Base-by-base conservation (phyloP, 2,888 invertebrate species). In the Napeogenes sylphis region DNA sequence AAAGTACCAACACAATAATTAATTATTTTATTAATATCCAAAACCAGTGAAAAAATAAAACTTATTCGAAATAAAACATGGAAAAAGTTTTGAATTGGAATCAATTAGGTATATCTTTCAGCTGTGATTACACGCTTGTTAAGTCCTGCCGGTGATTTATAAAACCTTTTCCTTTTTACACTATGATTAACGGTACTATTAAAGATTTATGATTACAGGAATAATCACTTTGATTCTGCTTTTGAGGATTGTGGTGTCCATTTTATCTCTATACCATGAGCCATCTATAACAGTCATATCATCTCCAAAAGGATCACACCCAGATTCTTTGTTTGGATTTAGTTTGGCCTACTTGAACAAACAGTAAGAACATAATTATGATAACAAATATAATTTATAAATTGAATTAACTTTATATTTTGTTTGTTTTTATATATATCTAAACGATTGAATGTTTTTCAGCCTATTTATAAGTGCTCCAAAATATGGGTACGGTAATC, bases 401-500 rank as follows among this genome's bases (percentile, higher is more conserved):
- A 46, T 8, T n/a, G 8, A 5, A 13, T 45, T 14, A 47, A 21
- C 0, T 47, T n/a, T n/a, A 0, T 47, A 47, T n/a, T 47, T 4
- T 47, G 14, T 47, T 14, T 21, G 4, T 47, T n/a, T 47, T 35
- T 13, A 47, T 58, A 47, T 10, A 30, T 47, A 10, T 32, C 0
- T n/a, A 4, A 35, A 55, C 65, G 60, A 73, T 74, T 68, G 38
- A 45, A 21, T 56, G 21, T 56, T 56, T 56, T 56, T 45, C 72
- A 85, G 85, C 8, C 60, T 85, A 6, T 65, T 84, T 6, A 73
- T 81, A 38, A 75, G 82, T 57, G 79, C 84, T 2, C 86, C 86
- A 2, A 75, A 66, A 38, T 75, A 71, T 5, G 68, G 73, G 46
- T 3, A 59, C 2, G 71, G 73, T 0, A 85, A 83, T 0, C 66